These are phyloP conservation scores for Miltochrista miniata DNA, from an alignment of 2,888 invertebrate genomes.

Conservation along the genomic window DNA sequence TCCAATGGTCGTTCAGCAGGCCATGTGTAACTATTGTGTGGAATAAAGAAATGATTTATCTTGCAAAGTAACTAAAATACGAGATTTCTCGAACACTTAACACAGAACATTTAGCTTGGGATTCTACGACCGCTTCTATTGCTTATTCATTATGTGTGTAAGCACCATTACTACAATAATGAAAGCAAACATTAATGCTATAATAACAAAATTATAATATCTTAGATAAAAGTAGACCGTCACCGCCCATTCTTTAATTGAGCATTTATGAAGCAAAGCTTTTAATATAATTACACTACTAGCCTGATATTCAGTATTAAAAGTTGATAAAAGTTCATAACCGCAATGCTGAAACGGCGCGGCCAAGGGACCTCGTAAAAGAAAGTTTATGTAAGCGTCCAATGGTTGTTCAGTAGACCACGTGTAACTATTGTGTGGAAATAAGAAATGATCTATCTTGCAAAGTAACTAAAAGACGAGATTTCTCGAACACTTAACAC, in stretches of 20 bases:
- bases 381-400: not conserved
- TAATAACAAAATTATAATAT: conserved; percentile 11
- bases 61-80: too few relatives aligned
- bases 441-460: too few relatives aligned
- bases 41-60: not conserved
- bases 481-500: too few relatives aligned
- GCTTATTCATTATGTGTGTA: too few relatives aligned
- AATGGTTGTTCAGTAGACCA: not conserved
- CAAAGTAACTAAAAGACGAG: too few relatives aligned
- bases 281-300: conserved; percentile 21
- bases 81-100: too few relatives aligned
- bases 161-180: too few relatives aligned
- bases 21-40: not conserved
- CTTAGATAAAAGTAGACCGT: conserved; percentile 21
- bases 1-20: not conserved
- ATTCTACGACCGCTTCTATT: too few relatives aligned
- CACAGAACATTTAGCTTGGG: too few relatives aligned
- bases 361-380: not conserved
- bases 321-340: conserved; percentile 12
- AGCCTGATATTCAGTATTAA: conserved; percentile 25
- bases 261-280: conserved; percentile 21
- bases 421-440: not conserved
- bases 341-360: not conserved
- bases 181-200: too few relatives aligned
- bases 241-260: conserved; percentile 31